phyloP scores from a whole-genome alignment of 2,797 vertebrate genomes.

The Trematomus bernacchii region DNA sequence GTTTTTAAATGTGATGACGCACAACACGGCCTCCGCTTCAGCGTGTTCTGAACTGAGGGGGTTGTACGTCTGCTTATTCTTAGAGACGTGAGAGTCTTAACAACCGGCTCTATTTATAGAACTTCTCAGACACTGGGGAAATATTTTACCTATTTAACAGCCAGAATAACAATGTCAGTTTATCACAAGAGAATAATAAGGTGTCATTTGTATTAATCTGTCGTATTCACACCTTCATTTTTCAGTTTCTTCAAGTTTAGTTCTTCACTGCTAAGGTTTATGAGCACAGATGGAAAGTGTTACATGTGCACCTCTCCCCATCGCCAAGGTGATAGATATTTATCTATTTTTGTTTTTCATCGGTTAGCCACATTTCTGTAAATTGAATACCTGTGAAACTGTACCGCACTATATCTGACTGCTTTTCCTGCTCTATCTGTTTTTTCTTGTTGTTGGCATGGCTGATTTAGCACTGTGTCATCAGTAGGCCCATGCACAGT shows the following conservation, averaged over 20 bases:
- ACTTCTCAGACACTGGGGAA: background rate
- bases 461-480: conserved; percentile 30
- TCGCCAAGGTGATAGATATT: conserved; percentile 32
- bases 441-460: conserved; percentile 5
- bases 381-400: conserved; percentile 32
- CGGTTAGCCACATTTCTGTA: conserved; percentile 21
- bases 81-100: conserved; percentile 34
- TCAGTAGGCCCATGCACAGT: conserved; percentile 16
- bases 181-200: background rate
- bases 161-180: background rate
- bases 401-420: conserved; percentile 1
- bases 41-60: background rate
- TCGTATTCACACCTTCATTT: background rate
- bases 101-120: conserved; percentile 12
- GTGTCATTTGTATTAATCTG: conserved; percentile 4
- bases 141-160: background rate
- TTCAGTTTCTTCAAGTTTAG: conserved; percentile 8
- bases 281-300: conserved; percentile 42
- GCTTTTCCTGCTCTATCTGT: background rate
- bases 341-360: conserved; percentile 32
- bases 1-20: conserved; percentile 64
- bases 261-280: background rate
- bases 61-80: conserved; percentile 46
- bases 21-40: conserved; percentile 9
- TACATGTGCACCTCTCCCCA: conserved; percentile 21